Evolutionary conservation across 2,113 vertebrate species (phyloP).

Genomic region (Catharus fuscescens): DNA sequence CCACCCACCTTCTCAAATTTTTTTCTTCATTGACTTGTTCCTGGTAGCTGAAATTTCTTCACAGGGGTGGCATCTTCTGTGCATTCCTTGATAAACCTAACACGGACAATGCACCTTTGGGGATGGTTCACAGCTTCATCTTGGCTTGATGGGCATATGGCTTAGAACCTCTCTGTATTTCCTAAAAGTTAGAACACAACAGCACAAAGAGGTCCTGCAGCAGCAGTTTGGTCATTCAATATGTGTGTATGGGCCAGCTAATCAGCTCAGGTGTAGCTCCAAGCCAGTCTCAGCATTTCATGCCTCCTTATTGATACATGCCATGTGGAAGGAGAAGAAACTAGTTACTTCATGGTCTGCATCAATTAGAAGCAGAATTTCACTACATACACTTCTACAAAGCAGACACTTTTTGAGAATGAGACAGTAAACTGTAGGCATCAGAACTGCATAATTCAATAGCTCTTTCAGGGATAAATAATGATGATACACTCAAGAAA

Average conservation of each 20-base stretch:
- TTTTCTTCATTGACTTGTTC: background rate
- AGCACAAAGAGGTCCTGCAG: background rate
- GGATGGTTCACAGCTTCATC: background rate
- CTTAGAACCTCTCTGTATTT: background rate
- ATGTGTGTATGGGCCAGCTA: background rate
- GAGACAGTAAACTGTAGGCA: background rate
- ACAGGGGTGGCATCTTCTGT: background rate
- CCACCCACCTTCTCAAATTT: rapidly evolving
- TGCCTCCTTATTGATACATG: background rate
- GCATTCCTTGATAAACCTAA: background rate
- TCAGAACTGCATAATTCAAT: background rate
- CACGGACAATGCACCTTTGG: background rate
- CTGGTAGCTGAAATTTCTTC: background rate
- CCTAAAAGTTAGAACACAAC: background rate
- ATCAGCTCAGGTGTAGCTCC: background rate
- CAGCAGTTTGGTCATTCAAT: background rate
- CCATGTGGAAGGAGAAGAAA: background rate
- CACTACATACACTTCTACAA: background rate
- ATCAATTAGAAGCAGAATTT: background rate
- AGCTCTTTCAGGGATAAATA: background rate
- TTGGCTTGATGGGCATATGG: background rate
- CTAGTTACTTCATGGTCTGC: background rate
- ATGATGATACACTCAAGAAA: background rate
- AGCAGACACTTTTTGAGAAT: background rate
- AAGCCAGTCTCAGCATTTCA: background rate